Evolutionary conservation across 2,113 vertebrate species (phyloP), one percentile per base, ranked within the genome.

Genomic region (Camelus dromedarius): DNA sequence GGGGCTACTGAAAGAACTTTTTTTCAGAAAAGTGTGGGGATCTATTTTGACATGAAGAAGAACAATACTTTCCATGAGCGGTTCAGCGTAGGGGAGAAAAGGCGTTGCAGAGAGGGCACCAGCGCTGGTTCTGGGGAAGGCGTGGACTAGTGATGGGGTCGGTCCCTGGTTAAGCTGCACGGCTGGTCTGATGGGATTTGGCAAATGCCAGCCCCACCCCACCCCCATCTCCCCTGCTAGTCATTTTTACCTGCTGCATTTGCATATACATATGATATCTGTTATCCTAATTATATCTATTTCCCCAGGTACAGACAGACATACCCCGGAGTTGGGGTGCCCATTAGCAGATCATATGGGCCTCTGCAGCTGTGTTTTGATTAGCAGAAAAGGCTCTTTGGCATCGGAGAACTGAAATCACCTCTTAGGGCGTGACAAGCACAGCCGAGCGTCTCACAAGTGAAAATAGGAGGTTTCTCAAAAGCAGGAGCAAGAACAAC

Each of bases 291-390:
- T 99, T 99, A 98, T 98, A 99, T 98, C 98, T 98, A 96, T 98
- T 98, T 99, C 98, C 98, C 94, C 98, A 98, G 98, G 98, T 99
- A 99, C 76, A 98, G 98, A 97, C 97, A 98, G 98, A 97, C 87
- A 35, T 97, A 97, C 24, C 97, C 98, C 80, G 13, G 98, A 93
- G 97, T 83, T 96, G 97, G 97, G 98, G 98, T 98, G 97, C 97
- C 97, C 98, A 73, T 98, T 98, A 98, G 98, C 97, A 97, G 97
- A 98, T 98, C 98, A 97, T 96, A 81, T 38, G 50, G 98, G 98
- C 93, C 96, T 92, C 52, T 95, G 96, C 99, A 99, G 98, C 99
- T 99, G 99, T 99, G 99, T 99, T 99, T 98, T 99, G 99, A 99
- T 99, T 97, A 97, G 97, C 76, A 18, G 95, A 92, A 98, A 98